Percentiles rank a stretch among this genome's conserved stretches.
phyloP scores from a whole-genome alignment of 2,797 vertebrate genomes.

The Liasis olivaceus region DNA sequence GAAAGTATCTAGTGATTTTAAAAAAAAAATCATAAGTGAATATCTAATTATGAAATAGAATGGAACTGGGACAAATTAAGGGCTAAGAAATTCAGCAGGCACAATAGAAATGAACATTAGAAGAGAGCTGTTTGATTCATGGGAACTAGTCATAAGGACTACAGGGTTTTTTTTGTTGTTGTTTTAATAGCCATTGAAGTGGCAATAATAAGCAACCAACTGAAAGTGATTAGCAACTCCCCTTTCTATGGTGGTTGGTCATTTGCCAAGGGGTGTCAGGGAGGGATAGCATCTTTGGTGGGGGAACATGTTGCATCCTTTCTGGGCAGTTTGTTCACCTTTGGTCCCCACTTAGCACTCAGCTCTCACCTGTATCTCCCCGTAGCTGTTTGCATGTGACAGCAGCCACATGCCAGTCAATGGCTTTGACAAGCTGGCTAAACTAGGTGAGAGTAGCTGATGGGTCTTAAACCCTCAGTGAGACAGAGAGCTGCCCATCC shows the following conservation, averaged over 20 bases:
- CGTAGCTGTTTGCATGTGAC: no score
- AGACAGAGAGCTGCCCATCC: no score
- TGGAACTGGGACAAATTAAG: neutral
- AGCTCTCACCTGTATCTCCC: no score
- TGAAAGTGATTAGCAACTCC: neutral
- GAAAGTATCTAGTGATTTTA: neutral
- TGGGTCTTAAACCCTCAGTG: no score
- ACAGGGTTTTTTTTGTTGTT: neutral
- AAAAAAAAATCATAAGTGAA: neutral
- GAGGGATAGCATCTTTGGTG: no score
- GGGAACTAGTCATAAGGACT: neutral
- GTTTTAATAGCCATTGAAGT: neutral
- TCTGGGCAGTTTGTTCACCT: no score
- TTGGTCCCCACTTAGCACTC: no score
- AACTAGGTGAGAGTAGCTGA: no score
- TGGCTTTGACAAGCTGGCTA: no score
- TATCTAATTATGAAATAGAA: neutral
- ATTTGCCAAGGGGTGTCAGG: neutral
- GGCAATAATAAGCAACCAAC: neutral
- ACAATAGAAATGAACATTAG: neutral
- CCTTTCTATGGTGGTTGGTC: no score
- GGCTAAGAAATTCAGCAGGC: neutral
- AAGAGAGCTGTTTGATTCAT: conserved; percentile 1
- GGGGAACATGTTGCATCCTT: no score
- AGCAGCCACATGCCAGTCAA: no score